Conservation (phyloP, 2,113 vertebrate genomes). For the Amphiprion percula region DNA sequence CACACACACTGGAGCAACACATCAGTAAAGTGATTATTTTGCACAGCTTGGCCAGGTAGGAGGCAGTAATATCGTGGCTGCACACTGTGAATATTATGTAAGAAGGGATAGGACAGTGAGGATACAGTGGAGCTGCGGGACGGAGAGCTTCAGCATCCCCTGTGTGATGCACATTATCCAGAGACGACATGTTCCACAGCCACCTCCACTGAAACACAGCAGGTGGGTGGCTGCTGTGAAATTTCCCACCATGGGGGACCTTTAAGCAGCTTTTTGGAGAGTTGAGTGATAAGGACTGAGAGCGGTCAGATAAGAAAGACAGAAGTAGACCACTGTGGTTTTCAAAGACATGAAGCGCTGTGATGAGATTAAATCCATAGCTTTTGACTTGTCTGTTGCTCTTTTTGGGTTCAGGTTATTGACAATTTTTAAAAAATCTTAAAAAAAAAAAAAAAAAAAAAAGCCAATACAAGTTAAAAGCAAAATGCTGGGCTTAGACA, state of each 20-base stretch:
- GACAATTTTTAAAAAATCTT: too few species aligned
- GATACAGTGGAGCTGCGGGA: slow-evolving; percentile 44
- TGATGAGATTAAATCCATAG: background rate
- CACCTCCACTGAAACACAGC: slow-evolving; percentile 49
- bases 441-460: too few species aligned
- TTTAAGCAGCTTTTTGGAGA: slow-evolving; percentile 30
- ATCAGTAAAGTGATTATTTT: slow-evolving; percentile 41
- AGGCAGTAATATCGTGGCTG: slow-evolving; percentile 53
- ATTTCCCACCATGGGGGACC: slow-evolving; percentile 21
- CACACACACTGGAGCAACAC: slow-evolving; percentile 14
- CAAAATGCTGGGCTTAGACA: too few species aligned
- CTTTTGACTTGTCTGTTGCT: background rate
- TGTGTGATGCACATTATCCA: slow-evolving; percentile 54
- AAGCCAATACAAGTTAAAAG: too few species aligned
- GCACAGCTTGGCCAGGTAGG: slow-evolving; percentile 46
- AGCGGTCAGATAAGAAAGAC: background rate
- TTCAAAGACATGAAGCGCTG: background rate
- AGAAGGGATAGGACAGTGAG: slow-evolving; percentile 42
- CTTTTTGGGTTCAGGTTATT: too few species aligned
- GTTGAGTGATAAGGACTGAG: background rate
- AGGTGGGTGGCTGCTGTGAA: slow-evolving; percentile 54
- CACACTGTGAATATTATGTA: slow-evolving; percentile 61
- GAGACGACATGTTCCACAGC: slow-evolving; percentile 36
- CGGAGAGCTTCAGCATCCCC: slow-evolving; percentile 24
- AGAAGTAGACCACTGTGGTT: background rate